A percentile compares a stretch with the other conserved stretches of the same genome.
phyloP scores from a whole-genome alignment of 2,113 vertebrate genomes.

The Sakesphorus luctuosus region DNA sequence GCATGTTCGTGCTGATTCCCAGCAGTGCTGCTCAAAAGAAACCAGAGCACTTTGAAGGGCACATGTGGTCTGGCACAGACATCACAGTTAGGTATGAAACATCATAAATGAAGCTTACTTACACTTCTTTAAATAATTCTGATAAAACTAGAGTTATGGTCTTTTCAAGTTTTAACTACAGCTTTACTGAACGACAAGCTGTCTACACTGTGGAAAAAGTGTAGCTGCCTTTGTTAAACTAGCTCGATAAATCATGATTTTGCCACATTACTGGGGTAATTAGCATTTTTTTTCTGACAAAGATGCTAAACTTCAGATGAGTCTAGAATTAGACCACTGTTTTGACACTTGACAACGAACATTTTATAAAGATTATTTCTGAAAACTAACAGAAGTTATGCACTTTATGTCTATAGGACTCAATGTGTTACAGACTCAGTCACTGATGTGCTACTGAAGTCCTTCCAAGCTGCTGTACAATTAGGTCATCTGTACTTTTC shows the following conservation, averaged over 20 bases:
- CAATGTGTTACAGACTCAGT: not conserved
- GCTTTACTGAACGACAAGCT: not conserved
- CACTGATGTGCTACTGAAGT: not conserved
- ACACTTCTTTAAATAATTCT: not conserved
- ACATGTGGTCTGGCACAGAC: not conserved
- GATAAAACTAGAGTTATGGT: not conserved
- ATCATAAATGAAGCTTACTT: not conserved
- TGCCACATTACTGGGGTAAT: not conserved
- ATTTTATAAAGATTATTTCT: not conserved
- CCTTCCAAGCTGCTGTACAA: not conserved
- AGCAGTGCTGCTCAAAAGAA: not conserved
- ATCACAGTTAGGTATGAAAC: not conserved
- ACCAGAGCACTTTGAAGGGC: not conserved
- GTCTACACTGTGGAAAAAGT: not conserved
- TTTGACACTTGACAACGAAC: not conserved
- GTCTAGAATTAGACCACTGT: not conserved
- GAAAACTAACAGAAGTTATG: not conserved
- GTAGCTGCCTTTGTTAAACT: not conserved
- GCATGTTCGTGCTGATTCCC: not conserved
- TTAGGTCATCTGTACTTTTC: not conserved
- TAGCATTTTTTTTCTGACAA: not conserved
- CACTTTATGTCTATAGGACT: not conserved
- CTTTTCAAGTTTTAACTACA: not conserved
- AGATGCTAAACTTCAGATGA: not conserved
- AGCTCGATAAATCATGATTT: not conserved